Evolutionary conservation across 2,113 vertebrate genomes (phyloP).

Genomic region (Semicossyphus pulcher): DNA sequence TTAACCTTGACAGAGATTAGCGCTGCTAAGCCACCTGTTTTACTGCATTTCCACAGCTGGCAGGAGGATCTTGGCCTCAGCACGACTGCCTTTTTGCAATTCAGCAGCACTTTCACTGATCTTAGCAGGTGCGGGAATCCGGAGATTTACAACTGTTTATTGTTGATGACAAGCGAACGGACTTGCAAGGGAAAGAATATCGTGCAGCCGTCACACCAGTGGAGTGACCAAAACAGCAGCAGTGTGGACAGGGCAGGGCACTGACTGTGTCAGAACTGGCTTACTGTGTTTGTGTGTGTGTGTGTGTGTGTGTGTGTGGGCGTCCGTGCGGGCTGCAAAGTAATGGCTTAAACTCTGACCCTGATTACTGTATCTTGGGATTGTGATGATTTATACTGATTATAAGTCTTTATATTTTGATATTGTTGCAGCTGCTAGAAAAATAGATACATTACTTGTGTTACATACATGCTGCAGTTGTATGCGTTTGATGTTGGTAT

Average conservation of each 20-base stretch:
- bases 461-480: background rate
- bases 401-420: conserved; percentile 5
- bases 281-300: background rate
- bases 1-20: background rate
- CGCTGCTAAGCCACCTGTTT: conserved; percentile 23
- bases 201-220: background rate
- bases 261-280: background rate
- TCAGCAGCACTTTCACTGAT: conserved; percentile 32
- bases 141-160: conserved; percentile 42
- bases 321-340: background rate
- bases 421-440: background rate
- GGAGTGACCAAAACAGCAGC: background rate
- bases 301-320: background rate
- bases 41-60: conserved; percentile 43
- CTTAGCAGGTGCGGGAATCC: conserved; percentile 50
- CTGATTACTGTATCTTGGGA: background rate
- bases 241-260: background rate
- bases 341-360: conserved; percentile 25
- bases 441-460: background rate
- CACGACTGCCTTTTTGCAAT: background rate
- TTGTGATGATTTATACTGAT: background rate
- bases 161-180: conserved; percentile 17
- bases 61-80: conserved; percentile 16
- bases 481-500: too few species aligned
- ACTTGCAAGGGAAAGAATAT: conserved; percentile 8